A percentile compares a stretch with the other conserved stretches of the same genome.
phyloP scores from a whole-genome alignment of 2,888 invertebrate species.

The Drosophila subsilvestris region DNA sequence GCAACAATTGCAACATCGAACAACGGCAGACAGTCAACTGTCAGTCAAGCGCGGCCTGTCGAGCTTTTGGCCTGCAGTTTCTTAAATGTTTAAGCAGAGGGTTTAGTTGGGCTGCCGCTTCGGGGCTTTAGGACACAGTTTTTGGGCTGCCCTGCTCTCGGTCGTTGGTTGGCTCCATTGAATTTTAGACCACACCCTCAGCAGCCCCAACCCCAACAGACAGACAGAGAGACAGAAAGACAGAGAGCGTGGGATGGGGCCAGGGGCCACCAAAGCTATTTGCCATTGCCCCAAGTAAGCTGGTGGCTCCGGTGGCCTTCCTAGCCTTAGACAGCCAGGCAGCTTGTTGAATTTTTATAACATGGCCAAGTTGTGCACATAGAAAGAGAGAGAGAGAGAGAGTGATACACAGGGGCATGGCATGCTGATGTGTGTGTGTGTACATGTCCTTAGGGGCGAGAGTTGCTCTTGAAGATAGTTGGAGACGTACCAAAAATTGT shows the following conservation, averaged over 20 bases:
- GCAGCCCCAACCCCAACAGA: background rate
- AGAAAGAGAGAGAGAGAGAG: background rate
- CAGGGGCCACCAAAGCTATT: constrained; percentile 42
- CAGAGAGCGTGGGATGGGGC: no score
- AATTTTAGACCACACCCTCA: constrained; percentile 1
- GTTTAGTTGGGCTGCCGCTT: constrained; percentile 53
- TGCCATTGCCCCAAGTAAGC: constrained; percentile 56
- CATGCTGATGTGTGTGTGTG: background rate
- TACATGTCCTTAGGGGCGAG: background rate
- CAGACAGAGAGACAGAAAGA: no score
- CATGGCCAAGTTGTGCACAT: constrained; percentile 57
- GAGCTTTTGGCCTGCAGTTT: constrained; percentile 74
- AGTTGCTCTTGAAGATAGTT: background rate
- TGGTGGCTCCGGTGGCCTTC: constrained; percentile 39
- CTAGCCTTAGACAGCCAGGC: constrained; percentile 44
- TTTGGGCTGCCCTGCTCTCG: constrained; percentile 14
- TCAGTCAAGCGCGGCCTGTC: constrained; percentile 69
- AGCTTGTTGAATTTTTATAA: constrained; percentile 74
- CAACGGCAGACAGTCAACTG: constrained; percentile 56
- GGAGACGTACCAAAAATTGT: no score
- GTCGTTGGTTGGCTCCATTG: constrained; percentile 11
- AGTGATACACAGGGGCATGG: constrained; percentile 4
- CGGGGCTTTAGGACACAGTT: constrained; percentile 27
- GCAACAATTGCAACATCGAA: constrained; percentile 27
- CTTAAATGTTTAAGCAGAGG: constrained; percentile 74